These are phyloP conservation scores for Tokudaia muenninki DNA, from an alignment of 2,797 vertebrate species.

Conservation along the genomic window DNA sequence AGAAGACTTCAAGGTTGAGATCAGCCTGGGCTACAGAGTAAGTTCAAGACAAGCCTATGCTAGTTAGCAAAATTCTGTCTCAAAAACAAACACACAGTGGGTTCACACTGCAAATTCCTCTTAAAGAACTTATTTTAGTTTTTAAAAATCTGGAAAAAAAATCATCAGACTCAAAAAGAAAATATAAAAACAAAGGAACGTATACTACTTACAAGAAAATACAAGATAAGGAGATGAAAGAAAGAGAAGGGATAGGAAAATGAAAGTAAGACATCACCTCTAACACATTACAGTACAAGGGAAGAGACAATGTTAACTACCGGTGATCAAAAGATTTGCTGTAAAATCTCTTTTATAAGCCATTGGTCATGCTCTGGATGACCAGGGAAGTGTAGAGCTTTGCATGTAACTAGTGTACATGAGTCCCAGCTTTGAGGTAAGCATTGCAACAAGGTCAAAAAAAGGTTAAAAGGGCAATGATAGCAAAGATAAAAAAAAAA, in stretches of 20 bases:
- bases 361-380: background rate
- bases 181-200: constrained; percentile 7
- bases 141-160: constrained; percentile 52
- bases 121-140: constrained; percentile 27
- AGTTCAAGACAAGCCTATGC: background rate
- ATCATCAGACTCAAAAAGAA: constrained; percentile 34
- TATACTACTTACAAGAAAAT: background rate
- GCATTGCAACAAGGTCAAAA: background rate
- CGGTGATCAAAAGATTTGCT: background rate
- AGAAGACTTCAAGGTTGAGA: background rate
- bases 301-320: background rate
- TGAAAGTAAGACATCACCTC: background rate
- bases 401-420: background rate
- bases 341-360: background rate
- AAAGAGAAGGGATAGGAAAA: background rate
- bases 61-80: background rate
- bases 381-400: background rate
- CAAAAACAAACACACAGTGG: background rate
- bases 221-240: background rate
- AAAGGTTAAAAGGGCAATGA: background rate
- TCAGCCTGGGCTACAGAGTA: background rate
- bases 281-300: background rate
- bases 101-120: background rate
- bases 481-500: background rate
- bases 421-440: background rate